Conservation (phyloP, 2,797 vertebrate genomes). For the Kryptopterus vitreolus region DNA sequence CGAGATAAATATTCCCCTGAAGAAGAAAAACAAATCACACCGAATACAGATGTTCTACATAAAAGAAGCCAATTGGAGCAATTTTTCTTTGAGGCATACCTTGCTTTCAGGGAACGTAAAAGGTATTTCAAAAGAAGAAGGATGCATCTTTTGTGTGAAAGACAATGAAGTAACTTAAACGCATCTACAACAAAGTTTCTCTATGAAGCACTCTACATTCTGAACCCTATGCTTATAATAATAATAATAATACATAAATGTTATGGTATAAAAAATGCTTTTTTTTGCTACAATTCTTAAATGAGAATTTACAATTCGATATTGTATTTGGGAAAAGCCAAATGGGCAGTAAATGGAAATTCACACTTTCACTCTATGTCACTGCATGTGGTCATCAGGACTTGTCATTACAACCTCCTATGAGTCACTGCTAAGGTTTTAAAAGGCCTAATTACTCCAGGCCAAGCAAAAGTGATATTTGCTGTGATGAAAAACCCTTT, state of each 20-base stretch:
- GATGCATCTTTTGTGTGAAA: slow-evolving; percentile 11
- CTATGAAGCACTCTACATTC: background rate
- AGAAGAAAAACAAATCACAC: slow-evolving; percentile 14
- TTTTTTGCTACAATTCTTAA: background rate
- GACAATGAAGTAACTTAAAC: slow-evolving; percentile 10
- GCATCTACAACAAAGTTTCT: background rate
- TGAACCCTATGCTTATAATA: background rate
- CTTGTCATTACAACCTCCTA: background rate
- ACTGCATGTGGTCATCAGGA: background rate
- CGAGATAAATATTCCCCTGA: slow-evolving; percentile 29
- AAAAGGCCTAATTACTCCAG: slow-evolving; percentile 35
- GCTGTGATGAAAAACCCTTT: background rate
- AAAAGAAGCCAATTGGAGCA: slow-evolving; percentile 2
- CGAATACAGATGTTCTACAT: slow-evolving; percentile 15
- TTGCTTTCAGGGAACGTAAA: slow-evolving; percentile 11
- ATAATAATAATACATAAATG: background rate
- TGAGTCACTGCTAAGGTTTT: slow-evolving; percentile 32
- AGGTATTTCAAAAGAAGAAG: slow-evolving; percentile 1
- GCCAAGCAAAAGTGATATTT: slow-evolving; percentile 12
- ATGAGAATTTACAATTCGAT: no score
- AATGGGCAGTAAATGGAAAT: background rate
- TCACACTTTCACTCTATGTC: slow-evolving; percentile 2
- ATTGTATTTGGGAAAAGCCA: background rate
- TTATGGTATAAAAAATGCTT: background rate
- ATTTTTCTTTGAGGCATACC: slow-evolving; percentile 10